phyloP scores from a whole-genome alignment of 2,797 vertebrate genomes.

The Heliangelus exortis region DNA sequence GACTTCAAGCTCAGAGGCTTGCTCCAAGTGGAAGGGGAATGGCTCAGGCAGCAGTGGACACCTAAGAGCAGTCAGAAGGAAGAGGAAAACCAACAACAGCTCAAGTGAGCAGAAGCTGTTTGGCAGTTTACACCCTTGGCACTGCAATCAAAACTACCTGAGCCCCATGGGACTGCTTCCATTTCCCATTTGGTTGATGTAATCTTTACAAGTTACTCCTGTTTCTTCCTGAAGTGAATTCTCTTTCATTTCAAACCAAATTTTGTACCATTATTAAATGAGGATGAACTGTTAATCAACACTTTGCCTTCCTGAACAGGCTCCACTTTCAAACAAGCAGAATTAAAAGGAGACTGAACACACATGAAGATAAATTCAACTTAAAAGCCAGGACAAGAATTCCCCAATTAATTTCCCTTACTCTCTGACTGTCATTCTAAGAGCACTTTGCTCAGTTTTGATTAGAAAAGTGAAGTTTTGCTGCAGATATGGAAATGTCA shows the following conservation, averaged over 20 bases:
- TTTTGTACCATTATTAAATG: conserved; percentile 52
- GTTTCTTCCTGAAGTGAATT: conserved; percentile 54
- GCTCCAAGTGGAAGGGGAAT: neutral
- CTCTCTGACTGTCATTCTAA: neutral
- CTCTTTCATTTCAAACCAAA: conserved; percentile 37
- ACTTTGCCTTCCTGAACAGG: neutral
- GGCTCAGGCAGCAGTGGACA: neutral
- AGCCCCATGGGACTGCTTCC: neutral
- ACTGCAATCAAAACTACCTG: conserved; percentile 11
- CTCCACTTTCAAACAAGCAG: neutral
- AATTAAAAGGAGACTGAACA: neutral
- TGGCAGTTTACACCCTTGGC: neutral
- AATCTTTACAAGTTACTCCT: conserved; percentile 38
- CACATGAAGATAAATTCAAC: neutral
- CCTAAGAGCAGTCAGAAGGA: neutral
- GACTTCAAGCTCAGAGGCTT: neutral
- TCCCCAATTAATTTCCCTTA: neutral
- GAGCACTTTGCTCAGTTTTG: neutral
- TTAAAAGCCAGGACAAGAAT: neutral
- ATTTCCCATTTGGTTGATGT: conserved; percentile 53
- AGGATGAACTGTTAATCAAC: conserved; percentile 23
- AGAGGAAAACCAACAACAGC: neutral
- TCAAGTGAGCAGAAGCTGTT: neutral
- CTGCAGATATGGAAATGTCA: neutral
- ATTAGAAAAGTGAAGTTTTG: neutral